A percentile compares a stretch with the other conserved stretches of the same genome.
phyloP scores from a whole-genome alignment of 2,797 vertebrate genomes.

The Perodicticus potto region DNA sequence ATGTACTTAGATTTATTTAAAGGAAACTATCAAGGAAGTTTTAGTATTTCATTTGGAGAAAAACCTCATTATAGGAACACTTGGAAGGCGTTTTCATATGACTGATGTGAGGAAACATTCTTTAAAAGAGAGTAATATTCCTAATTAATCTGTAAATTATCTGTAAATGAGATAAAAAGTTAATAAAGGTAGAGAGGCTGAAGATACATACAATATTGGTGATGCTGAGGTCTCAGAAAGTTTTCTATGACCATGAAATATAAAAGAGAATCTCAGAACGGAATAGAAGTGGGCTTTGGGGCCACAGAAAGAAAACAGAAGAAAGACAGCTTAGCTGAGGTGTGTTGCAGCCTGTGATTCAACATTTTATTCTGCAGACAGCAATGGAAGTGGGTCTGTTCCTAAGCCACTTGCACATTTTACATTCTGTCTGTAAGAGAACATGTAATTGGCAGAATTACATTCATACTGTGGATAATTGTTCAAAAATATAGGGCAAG shows the following conservation, averaged over 20 bases:
- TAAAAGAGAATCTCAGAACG: background rate
- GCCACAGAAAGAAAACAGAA: background rate
- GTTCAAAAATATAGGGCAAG: background rate
- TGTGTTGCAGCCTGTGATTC: background rate
- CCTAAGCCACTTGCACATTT: background rate
- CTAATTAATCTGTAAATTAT: background rate
- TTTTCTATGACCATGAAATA: background rate
- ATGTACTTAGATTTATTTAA: constrained; percentile 13
- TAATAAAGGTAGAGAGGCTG: background rate
- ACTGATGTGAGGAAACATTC: background rate
- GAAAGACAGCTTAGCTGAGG: background rate
- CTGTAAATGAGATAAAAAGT: background rate
- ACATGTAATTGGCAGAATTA: background rate
- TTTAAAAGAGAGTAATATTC: background rate
- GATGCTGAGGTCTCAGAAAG: background rate
- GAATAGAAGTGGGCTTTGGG: background rate
- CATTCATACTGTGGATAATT: background rate
- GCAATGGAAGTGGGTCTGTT: background rate
- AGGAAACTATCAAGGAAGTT: background rate
- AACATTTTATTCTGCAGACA: constrained; percentile 5
- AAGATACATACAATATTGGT: background rate
- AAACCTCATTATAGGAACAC: background rate
- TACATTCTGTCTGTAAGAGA: background rate
- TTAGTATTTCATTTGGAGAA: background rate
- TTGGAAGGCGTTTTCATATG: background rate